Percentiles rank a stretch among this genome's conserved stretches.
Evolutionary conservation across 2,888 invertebrate species (phyloP).

Genomic region (Limnephilus lunatus): DNA sequence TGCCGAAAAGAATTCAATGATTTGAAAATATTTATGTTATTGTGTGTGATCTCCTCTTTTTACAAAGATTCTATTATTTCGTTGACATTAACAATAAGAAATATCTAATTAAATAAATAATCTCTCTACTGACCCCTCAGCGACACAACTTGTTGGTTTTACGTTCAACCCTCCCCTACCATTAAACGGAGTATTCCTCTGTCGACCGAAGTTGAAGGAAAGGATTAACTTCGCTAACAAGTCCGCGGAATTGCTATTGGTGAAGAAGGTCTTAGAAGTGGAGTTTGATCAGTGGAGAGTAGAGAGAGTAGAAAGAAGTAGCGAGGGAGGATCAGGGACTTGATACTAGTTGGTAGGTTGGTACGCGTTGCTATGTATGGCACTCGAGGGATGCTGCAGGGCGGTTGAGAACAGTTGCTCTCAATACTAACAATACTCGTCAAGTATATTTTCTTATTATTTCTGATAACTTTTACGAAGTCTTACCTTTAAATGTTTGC

Average conservation of each 20-base stretch:
- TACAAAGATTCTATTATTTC: not conserved
- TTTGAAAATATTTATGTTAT: too few species aligned
- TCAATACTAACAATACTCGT: not conserved
- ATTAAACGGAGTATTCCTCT: slow-evolving; percentile 44
- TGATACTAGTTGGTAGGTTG: not conserved
- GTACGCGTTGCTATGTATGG: not conserved
- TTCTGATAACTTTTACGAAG: not conserved
- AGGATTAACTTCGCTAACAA: slow-evolving; percentile 63
- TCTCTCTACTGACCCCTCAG: not conserved
- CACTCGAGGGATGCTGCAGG: slow-evolving; percentile 29
- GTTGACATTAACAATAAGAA: not conserved
- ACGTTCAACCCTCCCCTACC: slow-evolving; percentile 16
- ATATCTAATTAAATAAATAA: not conserved
- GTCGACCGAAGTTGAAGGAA: slow-evolving; percentile 46
- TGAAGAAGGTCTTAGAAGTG: slow-evolving; percentile 34
- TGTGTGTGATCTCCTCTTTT: too few species aligned
- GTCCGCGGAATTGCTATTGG: slow-evolving; percentile 59
- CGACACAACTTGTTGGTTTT: not conserved
- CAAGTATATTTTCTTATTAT: not conserved
- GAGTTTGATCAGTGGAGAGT: slow-evolving; percentile 38
- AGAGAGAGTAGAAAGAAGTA: slow-evolving; percentile 19
- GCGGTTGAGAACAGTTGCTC: slow-evolving; percentile 34
- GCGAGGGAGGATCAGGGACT: slow-evolving; percentile 28
- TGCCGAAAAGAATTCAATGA: too few species aligned
- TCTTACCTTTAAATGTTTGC: not conserved